Conservation (phyloP, 2,797 vertebrate species). For the Neosalanx taihuensis region DNA sequence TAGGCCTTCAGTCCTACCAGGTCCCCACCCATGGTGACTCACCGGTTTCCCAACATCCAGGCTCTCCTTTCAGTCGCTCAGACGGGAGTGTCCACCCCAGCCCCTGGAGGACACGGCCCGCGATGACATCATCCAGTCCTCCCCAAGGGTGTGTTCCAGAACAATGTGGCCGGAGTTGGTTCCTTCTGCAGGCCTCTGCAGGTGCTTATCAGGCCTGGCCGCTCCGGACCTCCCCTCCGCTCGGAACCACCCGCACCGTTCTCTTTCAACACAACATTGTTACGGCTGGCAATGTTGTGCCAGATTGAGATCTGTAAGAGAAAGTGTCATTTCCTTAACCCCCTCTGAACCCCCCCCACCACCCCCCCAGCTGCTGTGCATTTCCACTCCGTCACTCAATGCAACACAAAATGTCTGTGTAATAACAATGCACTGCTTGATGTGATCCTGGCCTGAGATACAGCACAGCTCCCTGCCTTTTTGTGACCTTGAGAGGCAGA, state of each 20-base stretch:
- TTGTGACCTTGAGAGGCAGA: constrained; percentile 40
- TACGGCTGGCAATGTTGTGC: constrained; percentile 72
- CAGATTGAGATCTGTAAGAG: constrained; percentile 75
- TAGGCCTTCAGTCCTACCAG: background rate
- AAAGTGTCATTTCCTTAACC: constrained; percentile 79
- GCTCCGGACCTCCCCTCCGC: constrained; percentile 64
- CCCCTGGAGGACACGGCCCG: constrained; percentile 14
- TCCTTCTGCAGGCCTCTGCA: constrained; percentile 26
- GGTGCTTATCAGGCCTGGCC: constrained; percentile 80
- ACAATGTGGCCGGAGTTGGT: constrained; percentile 18
- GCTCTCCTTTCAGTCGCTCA: background rate
- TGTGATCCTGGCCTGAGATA: constrained; percentile 47
- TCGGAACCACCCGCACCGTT: constrained; percentile 62
- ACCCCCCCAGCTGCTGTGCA: constrained; percentile 42
- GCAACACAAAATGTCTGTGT: constrained; percentile 28
- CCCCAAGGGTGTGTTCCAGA: constrained; percentile 30
- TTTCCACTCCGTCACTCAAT: constrained; percentile 56
- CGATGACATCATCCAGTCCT: constrained; percentile 32
- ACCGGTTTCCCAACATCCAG: background rate
- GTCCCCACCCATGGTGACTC: constrained; percentile 25
- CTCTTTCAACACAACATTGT: constrained; percentile 85
- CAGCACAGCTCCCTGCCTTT: constrained; percentile 26
- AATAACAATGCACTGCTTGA: constrained; percentile 58
- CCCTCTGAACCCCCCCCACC: constrained; percentile 38
- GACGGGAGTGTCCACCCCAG: background rate